Evolutionary conservation across 2,797 vertebrate species (phyloP).

Genomic region (Amblyraja radiata): DNA sequence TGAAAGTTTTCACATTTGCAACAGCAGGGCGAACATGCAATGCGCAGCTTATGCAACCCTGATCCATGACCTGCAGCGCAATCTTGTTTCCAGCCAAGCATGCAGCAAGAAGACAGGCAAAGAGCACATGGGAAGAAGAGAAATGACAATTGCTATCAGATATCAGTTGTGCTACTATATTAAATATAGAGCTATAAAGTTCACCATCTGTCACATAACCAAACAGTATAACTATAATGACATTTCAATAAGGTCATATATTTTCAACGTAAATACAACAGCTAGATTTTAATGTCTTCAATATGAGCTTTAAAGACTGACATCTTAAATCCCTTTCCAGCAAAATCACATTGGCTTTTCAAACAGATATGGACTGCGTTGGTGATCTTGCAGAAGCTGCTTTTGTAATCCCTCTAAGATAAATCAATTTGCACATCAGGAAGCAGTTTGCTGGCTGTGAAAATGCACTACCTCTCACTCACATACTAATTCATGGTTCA

Average conservation of each 20-base stretch:
- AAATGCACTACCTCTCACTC: background rate
- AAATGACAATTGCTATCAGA: background rate
- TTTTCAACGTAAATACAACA: background rate
- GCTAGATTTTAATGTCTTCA: background rate
- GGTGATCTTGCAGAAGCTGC: background rate
- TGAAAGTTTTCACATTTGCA: too few relatives aligned
- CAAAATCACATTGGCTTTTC: background rate
- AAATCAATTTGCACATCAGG: background rate
- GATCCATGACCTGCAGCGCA: background rate
- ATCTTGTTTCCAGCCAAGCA: background rate
- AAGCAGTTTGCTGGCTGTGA: background rate
- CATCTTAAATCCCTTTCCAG: background rate
- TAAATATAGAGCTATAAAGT: background rate
- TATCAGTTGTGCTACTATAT: background rate
- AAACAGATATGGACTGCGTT: background rate
- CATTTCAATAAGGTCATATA: background rate
- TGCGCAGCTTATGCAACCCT: too few relatives aligned
- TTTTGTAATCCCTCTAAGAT: background rate
- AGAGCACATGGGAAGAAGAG: background rate
- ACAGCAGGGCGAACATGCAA: too few relatives aligned
- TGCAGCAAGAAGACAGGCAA: background rate
- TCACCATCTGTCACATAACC: background rate
- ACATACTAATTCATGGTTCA: background rate
- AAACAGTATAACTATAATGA: background rate
- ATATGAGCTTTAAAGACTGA: background rate